Evolutionary conservation across 2,797 vertebrate genomes (phyloP).

Genomic region (Cossypha dichroa): DNA sequence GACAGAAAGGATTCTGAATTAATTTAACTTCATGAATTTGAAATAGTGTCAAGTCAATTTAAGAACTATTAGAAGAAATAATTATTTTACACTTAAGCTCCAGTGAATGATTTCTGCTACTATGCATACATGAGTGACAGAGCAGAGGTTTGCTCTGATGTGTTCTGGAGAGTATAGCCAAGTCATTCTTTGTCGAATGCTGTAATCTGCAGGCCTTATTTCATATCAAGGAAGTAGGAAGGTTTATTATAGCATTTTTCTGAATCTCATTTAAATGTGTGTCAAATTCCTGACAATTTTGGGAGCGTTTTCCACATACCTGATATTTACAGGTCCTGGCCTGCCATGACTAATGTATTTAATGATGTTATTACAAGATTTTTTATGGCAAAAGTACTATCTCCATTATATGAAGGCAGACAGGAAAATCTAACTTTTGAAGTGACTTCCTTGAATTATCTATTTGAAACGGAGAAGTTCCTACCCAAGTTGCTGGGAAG

Average conservation of each 20-base stretch:
- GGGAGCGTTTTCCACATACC: not conserved
- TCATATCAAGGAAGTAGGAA: not conserved
- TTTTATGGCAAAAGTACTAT: not conserved
- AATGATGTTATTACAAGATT: not conserved
- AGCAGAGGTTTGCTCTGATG: not conserved
- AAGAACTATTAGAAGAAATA: conserved; percentile 7
- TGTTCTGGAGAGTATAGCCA: not conserved
- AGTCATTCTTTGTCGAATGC: not conserved
- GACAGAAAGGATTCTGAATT: conserved; percentile 40
- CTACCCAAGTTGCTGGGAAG: not conserved
- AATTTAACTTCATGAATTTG: conserved; percentile 43
- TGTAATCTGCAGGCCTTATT: not conserved
- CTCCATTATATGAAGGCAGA: not conserved
- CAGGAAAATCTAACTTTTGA: not conserved
- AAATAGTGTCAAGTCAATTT: conserved; percentile 33
- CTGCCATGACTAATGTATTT: not conserved
- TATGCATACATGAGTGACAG: not conserved
- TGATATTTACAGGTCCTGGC: not conserved
- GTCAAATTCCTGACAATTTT: not conserved
- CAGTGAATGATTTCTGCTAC: not conserved
- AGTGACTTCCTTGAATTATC: not conserved
- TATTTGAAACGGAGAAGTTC: not conserved
- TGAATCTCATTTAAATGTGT: not conserved
- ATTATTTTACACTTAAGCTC: not conserved
- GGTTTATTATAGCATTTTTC: not conserved